Base-by-base conservation (phyloP, 2,113 vertebrate species). In the Melanocharis versteri region DNA sequence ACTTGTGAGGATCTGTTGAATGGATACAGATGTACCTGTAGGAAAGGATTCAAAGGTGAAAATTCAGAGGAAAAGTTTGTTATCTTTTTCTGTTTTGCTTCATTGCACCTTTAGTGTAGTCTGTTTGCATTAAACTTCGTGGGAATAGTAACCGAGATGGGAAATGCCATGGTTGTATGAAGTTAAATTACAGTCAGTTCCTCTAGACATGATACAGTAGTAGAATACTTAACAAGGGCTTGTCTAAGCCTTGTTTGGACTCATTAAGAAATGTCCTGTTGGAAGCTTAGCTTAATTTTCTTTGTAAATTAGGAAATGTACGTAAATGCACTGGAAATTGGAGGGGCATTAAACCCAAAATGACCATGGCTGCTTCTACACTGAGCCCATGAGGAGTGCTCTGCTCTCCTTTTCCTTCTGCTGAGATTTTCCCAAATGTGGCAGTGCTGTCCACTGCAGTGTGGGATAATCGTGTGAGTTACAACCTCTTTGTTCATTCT, bases 41-140 rank as follows among this genome's bases (percentile, higher is more conserved):
- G 96, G 78, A 98, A 96, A 75, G 99, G 99, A 66, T 99, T 99
- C 94, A 98, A 98, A 98, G 99, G 99, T 99, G 93, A 97, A 75
- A 62, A 60, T 53, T 62, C 6, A 37, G 60, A 61, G 31, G 31
- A 16, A 20, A 21, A 58, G 3, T 42, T 89, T 53, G 2, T 54
- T 39, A 9, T 65, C n/a, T 65, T 65, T 76, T 61, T 45, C 37
- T 33, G 65, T 88, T 84, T n/a, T 24, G 14, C 40, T 70, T 65
- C 26, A 15, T 28, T 85, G 12, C 26, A 77, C 14, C 35, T 37
- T 62, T 64, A 60, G 30, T 68, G 60, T 66, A 2, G 56, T 64
- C 42, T 35, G 4, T 86, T 96, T 86, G 92, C 15, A 40, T 56
- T 80, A 73, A 90, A 83, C 27, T 83, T 83, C 1, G 2, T 78